Evolutionary conservation across 2,888 invertebrate species (phyloP).

Genomic region (Stenolophus ochropezus): DNA sequence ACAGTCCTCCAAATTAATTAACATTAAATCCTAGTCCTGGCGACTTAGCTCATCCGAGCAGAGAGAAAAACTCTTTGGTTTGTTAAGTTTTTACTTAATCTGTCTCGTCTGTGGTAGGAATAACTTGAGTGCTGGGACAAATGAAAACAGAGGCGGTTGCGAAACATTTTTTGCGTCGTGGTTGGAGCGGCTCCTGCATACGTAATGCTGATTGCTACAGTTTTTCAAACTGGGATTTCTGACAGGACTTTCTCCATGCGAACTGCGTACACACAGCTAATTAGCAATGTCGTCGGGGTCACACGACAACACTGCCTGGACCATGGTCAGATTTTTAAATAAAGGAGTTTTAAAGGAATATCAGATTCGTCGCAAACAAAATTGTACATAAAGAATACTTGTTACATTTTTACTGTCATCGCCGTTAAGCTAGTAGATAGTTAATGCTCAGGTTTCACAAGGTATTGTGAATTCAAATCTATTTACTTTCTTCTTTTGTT

Average conservation of each 20-base stretch:
- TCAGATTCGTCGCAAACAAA: no score
- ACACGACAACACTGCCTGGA: not conserved
- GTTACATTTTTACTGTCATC: no score
- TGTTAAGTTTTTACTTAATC: slow-evolving; percentile 35
- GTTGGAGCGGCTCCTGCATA: slow-evolving; percentile 12
- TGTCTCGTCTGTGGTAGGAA: slow-evolving; percentile 30
- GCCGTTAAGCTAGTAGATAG: no score
- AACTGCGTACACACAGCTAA: slow-evolving; percentile 28
- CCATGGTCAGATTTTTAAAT: no score
- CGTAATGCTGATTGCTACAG: slow-evolving; percentile 47
- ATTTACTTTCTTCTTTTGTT: no score
- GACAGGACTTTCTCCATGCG: not conserved
- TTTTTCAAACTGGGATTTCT: slow-evolving; percentile 25
- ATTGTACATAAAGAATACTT: no score
- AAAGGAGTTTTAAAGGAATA: no score
- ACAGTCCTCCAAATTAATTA: slow-evolving; percentile 21
- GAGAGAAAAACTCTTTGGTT: slow-evolving; percentile 14
- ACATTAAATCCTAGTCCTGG: slow-evolving; percentile 12
- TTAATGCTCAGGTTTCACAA: no score
- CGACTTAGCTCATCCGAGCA: slow-evolving; percentile 8
- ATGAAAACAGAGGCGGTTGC: not conserved
- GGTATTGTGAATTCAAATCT: no score
- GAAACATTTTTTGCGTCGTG: slow-evolving; percentile 24
- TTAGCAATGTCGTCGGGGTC: slow-evolving; percentile 6
- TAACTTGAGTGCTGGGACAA: slow-evolving; percentile 20